Base-by-base conservation (phyloP, 1,140 invertebrate species). In the Polypedilum pembai region DNA sequence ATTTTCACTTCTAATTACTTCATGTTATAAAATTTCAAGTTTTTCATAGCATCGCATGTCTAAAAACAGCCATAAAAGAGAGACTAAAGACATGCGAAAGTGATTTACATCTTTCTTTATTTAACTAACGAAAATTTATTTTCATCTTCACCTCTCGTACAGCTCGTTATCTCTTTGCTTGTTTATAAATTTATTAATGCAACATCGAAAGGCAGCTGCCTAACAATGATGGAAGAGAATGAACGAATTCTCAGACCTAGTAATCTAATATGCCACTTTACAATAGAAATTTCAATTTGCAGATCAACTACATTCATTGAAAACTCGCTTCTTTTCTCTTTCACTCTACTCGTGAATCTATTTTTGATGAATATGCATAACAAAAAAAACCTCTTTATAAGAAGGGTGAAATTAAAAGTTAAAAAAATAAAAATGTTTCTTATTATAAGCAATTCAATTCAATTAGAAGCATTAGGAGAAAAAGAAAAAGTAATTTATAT, bases 251-350 rank as follows among this genome's bases (percentile, higher is more conserved):
- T 69, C 65, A 69, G 65, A 69, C 65, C 65, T 21, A 69, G 65
- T 69, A 21, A 69, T 69, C 65, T 69, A 69, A 69, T 69, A 69
- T 20, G 17, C 65, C 65, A 69, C 18, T 69, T 69, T 18, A 20
- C 17, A 69, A 18, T 10, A 20, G 65, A 69, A 33, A 33, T 33
- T 69, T 69, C 20, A 69, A 69, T 69, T 69, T 69, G 24, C 24
- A 33, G 24, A 33, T 33, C 24, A 33, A 33, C 24, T 33, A 33
- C 17, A 20, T 69, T 69, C 65, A 69, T 18, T 69, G 15, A 69
- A 69, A 69, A 21, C 18, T 69, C 18, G 15, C 17, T 5, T 8
- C 18, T 69, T 18, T 8, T 69, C 8, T 18, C 65, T 69, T 69
- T 69, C 65, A 18, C 18, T 69, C n/a, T n/a, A n/a, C n/a, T n/a